These are phyloP conservation scores for Crotalus viridis DNA, from an alignment of 2,113 vertebrate genomes.

Conservation along the genomic window DNA sequence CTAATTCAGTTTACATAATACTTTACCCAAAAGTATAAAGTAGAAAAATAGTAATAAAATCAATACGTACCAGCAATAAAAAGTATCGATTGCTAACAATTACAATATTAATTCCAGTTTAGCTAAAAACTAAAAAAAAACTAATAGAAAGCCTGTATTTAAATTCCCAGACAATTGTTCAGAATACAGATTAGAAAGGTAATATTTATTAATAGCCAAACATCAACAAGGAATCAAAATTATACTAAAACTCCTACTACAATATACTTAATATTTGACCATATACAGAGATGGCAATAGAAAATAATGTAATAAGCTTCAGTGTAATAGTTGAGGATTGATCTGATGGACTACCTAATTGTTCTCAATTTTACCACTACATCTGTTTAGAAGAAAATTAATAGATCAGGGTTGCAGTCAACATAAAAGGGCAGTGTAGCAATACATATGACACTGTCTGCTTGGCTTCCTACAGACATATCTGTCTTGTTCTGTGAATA, in stretches of 20 bases:
- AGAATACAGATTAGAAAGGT: background rate
- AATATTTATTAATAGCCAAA: background rate
- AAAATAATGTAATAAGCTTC: background rate
- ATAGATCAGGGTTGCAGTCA: background rate
- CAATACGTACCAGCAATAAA: background rate
- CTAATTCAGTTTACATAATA: background rate
- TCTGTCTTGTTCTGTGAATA: background rate
- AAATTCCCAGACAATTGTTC: background rate
- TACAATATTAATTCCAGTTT: background rate
- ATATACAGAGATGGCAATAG: background rate
- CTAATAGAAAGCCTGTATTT: background rate
- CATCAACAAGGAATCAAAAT: background rate
- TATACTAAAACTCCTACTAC: background rate
- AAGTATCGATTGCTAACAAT: background rate
- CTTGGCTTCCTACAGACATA: background rate
- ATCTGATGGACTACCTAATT: background rate
- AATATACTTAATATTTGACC: background rate
- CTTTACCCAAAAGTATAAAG: background rate
- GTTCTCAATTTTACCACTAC: background rate
- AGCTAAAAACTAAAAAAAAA: background rate
- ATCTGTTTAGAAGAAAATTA: background rate
- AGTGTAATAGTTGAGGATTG: background rate
- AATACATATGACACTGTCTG: background rate
- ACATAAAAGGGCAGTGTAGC: background rate
- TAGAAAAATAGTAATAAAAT: background rate